phyloP scores from a whole-genome alignment of 2,113 vertebrate species.

The Carassius gibelio region DNA sequence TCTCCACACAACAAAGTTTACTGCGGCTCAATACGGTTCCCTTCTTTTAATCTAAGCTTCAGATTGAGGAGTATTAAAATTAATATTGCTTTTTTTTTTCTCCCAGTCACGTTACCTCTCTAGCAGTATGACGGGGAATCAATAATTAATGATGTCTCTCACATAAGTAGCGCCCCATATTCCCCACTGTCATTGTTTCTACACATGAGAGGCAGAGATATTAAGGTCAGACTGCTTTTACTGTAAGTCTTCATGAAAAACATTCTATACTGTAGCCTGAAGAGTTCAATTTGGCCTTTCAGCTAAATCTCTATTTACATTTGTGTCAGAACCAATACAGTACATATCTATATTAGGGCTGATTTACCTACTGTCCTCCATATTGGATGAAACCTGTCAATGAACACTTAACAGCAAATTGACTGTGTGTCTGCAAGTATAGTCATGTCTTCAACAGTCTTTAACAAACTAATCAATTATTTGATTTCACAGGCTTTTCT shows the following conservation, averaged over 20 bases:
- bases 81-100: constrained; percentile 38
- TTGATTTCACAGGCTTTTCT: background rate
- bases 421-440: background rate
- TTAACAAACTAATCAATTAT: background rate
- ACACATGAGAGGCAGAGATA: constrained; percentile 29
- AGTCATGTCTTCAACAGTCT: background rate
- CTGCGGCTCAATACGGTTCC: constrained; percentile 50
- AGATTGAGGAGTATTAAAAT: constrained; percentile 61
- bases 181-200: constrained; percentile 44
- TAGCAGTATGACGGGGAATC: constrained; percentile 54
- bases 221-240: constrained; percentile 18
- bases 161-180: constrained; percentile 42
- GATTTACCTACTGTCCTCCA: background rate
- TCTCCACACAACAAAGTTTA: constrained; percentile 59
- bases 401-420: background rate
- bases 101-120: constrained; percentile 48
- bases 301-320: background rate
- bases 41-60: constrained; percentile 51
- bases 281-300: background rate
- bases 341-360: background rate
- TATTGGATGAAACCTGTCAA: background rate
- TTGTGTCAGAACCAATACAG: background rate
- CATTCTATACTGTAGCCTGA: background rate
- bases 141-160: constrained; percentile 62
- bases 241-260: background rate